Base-by-base conservation (phyloP, 2,888 invertebrate genomes). In the Hecatera dysodea region DNA sequence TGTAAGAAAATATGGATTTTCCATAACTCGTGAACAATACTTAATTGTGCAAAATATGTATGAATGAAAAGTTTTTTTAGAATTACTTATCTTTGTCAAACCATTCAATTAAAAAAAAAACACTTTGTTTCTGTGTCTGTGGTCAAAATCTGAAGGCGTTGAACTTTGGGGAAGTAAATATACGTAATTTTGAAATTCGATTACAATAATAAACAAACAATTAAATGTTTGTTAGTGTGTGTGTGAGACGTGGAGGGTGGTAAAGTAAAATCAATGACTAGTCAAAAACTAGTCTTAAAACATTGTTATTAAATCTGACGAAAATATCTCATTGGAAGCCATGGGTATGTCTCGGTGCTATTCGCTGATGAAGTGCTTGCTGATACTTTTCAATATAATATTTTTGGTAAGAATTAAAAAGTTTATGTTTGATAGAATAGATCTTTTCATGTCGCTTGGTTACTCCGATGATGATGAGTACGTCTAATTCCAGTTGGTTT, bases 331-430 rank as follows among this genome's bases (percentile, higher is more conserved):
- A 46, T 42, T 29, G 15, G 42, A 62, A 71, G 57, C 63, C 82
- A 97, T 97, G 97, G 97, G 97, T 87, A 96, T 97, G 92, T 96
- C 97, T 80, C 97, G 97, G 82, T 98, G 97, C 93, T 97, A 97
- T 91, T 97, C 97, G 68, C 92, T 97, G 86, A 96, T 97, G 93
- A 98, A 98, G 92, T 97, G 97, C 92, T 94, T 97, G 85, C 96
- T 98, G 87, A 97, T 98, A 81, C 92, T 97, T 79, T 96, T 98
- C 87, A 98, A 97, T 91, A 95, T 98, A 71, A 95, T 98, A 90
- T 97, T 98, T 94, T 96, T 97, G 97, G 98, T 98, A 95, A 97
- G 97, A 66, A 29, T 19, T 52, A 6, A 33, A 48, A 36, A 27
- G 7, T 33, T 33, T 8, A 11, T 6, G 24, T 65, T n/a, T 17